Evolutionary conservation across 2,888 invertebrate species (phyloP).

Genomic region (Heteropelma amictum): DNA sequence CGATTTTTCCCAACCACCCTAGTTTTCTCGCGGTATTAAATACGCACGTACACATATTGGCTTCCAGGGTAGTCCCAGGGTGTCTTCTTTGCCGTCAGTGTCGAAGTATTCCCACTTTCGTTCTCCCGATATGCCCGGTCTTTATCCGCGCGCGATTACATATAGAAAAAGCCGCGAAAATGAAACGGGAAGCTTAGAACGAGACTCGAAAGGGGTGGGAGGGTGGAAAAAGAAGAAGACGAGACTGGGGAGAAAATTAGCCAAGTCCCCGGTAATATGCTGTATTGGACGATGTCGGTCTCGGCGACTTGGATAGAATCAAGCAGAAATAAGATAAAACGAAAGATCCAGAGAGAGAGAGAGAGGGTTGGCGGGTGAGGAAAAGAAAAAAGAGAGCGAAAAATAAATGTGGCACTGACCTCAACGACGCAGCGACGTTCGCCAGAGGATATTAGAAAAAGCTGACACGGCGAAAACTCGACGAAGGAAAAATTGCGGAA

Average conservation of each 20-base stretch:
- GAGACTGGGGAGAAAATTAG: constrained; percentile 67
- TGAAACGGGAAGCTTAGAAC: constrained; percentile 42
- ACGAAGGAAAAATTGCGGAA: constrained; percentile 11
- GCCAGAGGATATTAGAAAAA: constrained; percentile 38
- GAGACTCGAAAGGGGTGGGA: constrained; percentile 41
- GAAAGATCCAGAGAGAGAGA: not conserved
- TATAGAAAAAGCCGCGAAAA: constrained; percentile 56
- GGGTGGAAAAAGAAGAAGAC: constrained; percentile 44
- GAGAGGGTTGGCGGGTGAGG: not conserved
- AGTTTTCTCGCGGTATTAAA: no score
- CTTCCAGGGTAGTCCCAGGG: no score
- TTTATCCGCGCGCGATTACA: constrained; percentile 31
- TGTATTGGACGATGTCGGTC: constrained; percentile 62
- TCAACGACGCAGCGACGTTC: constrained; percentile 27
- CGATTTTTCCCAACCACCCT: no score
- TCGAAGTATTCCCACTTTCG: constrained; percentile 13
- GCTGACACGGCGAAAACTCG: constrained; percentile 42
- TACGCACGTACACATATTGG: no score
- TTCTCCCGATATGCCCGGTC: not conserved
- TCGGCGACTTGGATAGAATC: constrained; percentile 31
- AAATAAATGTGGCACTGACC: constrained; percentile 27
- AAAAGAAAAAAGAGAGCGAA: not conserved
- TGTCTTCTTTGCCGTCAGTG: no score
- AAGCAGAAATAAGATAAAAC: constrained; percentile 31
- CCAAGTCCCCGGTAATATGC: constrained; percentile 70